These are phyloP conservation scores for Aurelia sp. DNA, from an alignment of 30 jellyfish, hydroid and myxozoan genomes.

Conservation along the genomic window DNA sequence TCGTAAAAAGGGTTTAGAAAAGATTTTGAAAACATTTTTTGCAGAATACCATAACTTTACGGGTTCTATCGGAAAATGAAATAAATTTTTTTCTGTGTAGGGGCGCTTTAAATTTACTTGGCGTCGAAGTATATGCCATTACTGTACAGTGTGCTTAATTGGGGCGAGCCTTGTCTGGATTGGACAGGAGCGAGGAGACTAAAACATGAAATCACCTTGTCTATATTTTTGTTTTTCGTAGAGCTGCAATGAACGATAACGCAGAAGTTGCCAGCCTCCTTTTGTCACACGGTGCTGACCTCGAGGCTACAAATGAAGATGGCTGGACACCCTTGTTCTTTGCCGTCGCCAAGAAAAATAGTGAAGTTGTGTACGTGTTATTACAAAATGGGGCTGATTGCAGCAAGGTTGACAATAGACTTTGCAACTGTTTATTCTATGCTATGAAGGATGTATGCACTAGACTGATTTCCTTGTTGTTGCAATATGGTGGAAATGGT, in stretches of 20 bases:
- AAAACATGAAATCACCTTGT: too few species aligned
- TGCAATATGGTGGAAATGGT: conserved; percentile 20
- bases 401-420: conserved; percentile 12
- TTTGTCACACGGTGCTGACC: conserved; percentile 14
- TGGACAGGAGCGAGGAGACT: too few species aligned
- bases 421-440: conserved; percentile 20
- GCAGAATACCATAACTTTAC: too few species aligned
- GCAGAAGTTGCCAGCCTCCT: conserved; percentile 17
- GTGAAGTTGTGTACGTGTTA: conserved; percentile 14
- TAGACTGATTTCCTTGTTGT: not conserved
- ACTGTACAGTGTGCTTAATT: too few species aligned
- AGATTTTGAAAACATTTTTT: too few species aligned
- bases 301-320: conserved; percentile 29
- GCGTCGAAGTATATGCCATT: too few species aligned
- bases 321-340: conserved; percentile 45
- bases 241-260: conserved; percentile 34
- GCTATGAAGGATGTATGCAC: conserved; percentile 37
- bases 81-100: too few species aligned
- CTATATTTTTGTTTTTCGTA: not conserved
- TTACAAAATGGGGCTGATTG: conserved; percentile 34
- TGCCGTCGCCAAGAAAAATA: conserved; percentile 33
- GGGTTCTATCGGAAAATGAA: too few species aligned
- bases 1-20: too few species aligned
- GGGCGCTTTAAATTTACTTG: too few species aligned
- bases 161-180: too few species aligned